Base-by-base conservation (phyloP, 64 coral and sea anemone species). In the Montipora foliosa region DNA sequence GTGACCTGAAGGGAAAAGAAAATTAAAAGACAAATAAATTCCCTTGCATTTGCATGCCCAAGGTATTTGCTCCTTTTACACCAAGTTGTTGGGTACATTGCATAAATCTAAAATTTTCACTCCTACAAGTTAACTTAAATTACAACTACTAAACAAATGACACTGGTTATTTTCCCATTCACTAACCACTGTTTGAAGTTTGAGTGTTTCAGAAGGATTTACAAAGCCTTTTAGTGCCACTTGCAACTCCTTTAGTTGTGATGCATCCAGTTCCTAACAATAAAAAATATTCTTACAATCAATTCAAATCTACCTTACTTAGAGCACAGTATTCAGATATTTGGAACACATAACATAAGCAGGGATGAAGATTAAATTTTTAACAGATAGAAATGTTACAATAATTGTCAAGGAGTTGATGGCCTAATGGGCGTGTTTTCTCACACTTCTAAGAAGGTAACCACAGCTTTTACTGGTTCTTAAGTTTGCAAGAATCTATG, bases 111-210 rank as follows among this genome's bases (percentile, higher is more conserved):
- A 37, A 37, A 37, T 22, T 17, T 75, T 75, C 25, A 81, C 47
- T 61, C 5, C 53, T n/a, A 8, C 37, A 6, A 49, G 9, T 49
- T 67, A 14, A 44, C 60, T 8, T 25, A 91, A 24, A 37, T 47
- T 9, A 11, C 12, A 44, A 21, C 8, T 4, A 9, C 16, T n/a
- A 67, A 77, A 4, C 74, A 76, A 12, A 76, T 67, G 46, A 55
- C 10, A 5, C 5, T 0, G 10, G 0, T 55, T 10, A 19, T 71
- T 24, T 71, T 10, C 16, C 15, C 2, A 45, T 24, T 37, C n/a
- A 87, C 91, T 95, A 7, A 98, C 97, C 88, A 91, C 90, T 19
- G 94, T 98, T 85, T 98, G 91, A 67, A 98, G 88, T 76, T 98
- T 95, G 12, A 98, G 92, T 8, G 95, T 95, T 84, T 98, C 97